These are phyloP conservation scores for Dryobates pubescens DNA, from an alignment of 2,797 vertebrate species.

Conservation along the genomic window DNA sequence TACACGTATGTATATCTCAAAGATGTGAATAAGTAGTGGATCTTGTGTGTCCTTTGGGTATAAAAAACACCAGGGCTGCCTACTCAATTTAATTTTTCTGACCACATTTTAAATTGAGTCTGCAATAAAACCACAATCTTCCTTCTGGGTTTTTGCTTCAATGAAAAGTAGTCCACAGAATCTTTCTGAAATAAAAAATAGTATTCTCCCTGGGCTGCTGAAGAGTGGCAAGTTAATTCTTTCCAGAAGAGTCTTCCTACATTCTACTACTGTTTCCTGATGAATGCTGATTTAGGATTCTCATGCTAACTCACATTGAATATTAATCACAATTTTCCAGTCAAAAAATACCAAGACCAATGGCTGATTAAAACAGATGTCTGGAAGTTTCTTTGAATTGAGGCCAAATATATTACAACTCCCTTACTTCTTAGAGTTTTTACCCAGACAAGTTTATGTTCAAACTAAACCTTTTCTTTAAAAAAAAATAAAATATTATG, in stretches of 20 bases:
- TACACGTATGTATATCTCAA: background rate
- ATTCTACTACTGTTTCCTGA: background rate
- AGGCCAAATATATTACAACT: background rate
- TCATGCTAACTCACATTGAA: background rate
- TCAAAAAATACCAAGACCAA: background rate
- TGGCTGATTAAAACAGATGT: background rate
- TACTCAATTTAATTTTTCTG: background rate
- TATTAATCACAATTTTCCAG: constrained; percentile 40
- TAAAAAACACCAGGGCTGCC: background rate
- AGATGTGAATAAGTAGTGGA: background rate
- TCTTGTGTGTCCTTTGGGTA: background rate
- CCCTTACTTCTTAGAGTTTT: background rate
- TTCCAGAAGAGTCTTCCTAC: background rate
- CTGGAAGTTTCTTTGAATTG: constrained; percentile 7
- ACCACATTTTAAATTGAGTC: background rate
- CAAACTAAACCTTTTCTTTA: background rate
- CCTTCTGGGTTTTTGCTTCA: background rate
- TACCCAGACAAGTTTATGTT: background rate
- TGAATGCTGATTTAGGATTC: background rate
- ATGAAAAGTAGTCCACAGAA: background rate
- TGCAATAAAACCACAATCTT: background rate
- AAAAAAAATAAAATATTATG: background rate
- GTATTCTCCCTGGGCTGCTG: background rate
- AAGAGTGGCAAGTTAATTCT: background rate
- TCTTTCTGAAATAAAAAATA: background rate